Base-by-base conservation (phyloP, 2,888 invertebrate genomes). In the Spisula subtruncata region DNA sequence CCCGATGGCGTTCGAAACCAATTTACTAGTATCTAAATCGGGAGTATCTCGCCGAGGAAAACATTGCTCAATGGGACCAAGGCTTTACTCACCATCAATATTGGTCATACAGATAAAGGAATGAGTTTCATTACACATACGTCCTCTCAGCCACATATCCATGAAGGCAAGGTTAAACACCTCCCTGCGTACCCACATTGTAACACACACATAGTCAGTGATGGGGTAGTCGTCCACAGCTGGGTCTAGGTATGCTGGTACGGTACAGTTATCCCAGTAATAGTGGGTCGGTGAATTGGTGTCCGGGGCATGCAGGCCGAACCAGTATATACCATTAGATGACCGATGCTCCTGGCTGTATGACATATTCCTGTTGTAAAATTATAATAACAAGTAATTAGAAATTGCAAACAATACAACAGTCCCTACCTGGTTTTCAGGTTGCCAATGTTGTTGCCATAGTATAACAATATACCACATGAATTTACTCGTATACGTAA, bases 211-310 rank as follows among this genome's bases (percentile, higher is more conserved):
- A 51, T 56, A 80, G n/a, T 60, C 56, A n/a, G 79, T 80, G 1
- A 46, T 35, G n/a, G 56, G 51, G 18, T 51, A 54, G 29, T 46
- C 80, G 18, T 41, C 41, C 6, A 81, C 35, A 18, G 51, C 56
- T n/a, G 81, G 80, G 25, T 35, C 56, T 6, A 51, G 10, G 51
- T 48, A 81, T 6, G 35, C n/a, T 12, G 85, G 35, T 51, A 41
- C 41, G 0, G 88, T 29, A 25, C 88, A 88, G 25, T 88, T 81
- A 51, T 81, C 88, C 88, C 88, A 88, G 81, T 51, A 51, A 12
- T 60, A 60, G 8, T 4, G n/a, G 14, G 20, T 18, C 5, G 75
- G 48, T 0, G 35, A 4, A 41, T n/a, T 32, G 0, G 54, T 46
- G 51, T 84, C 84, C 29, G 88, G 85, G 25, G 60, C 81, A 25